Evolutionary conservation across 2,113 vertebrate genomes (phyloP).

Genomic region (Andinoacara biseriatus): DNA sequence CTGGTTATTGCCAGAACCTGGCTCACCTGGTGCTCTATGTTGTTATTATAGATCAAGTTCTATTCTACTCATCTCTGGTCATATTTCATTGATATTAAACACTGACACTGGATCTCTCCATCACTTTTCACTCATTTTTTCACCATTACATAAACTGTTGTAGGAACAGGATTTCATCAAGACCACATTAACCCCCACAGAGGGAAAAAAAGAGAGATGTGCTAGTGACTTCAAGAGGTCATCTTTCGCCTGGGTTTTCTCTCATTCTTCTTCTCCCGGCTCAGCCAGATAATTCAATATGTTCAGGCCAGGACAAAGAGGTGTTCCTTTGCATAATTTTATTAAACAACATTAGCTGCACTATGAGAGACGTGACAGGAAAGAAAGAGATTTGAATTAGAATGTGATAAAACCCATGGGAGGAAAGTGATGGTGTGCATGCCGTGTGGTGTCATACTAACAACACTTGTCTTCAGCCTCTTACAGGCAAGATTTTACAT

Average conservation of each 20-base stretch:
- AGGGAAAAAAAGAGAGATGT: conserved; percentile 19
- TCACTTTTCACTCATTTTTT: conserved; percentile 4
- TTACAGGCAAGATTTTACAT: conserved; percentile 45
- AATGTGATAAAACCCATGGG: conserved; percentile 47
- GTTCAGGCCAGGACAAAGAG: conserved; percentile 39
- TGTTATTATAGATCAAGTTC: neutral
- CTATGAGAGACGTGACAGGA: conserved; percentile 48
- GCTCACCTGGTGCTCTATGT: neutral
- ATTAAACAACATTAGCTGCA: conserved; percentile 63
- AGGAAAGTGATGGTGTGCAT: conserved; percentile 17
- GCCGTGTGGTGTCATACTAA: neutral
- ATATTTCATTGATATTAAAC: conserved; percentile 8
- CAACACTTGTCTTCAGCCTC: conserved; percentile 24
- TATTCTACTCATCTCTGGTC: neutral
- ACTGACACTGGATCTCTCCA: conserved; percentile 11
- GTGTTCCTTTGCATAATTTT: conserved; percentile 64
- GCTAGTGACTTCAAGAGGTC: conserved; percentile 39
- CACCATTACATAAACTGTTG: conserved; percentile 35
- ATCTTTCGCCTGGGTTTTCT: conserved; percentile 37
- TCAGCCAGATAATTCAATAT: conserved; percentile 61
- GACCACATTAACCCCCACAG: conserved; percentile 45
- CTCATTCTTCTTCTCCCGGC: neutral
- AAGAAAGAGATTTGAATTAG: conserved; percentile 61
- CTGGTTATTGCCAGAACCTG: neutral
- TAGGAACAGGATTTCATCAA: conserved; percentile 54